These are phyloP conservation scores for Limnephilus rhombicus DNA, from an alignment of 2,888 invertebrate genomes.

Conservation along the genomic window DNA sequence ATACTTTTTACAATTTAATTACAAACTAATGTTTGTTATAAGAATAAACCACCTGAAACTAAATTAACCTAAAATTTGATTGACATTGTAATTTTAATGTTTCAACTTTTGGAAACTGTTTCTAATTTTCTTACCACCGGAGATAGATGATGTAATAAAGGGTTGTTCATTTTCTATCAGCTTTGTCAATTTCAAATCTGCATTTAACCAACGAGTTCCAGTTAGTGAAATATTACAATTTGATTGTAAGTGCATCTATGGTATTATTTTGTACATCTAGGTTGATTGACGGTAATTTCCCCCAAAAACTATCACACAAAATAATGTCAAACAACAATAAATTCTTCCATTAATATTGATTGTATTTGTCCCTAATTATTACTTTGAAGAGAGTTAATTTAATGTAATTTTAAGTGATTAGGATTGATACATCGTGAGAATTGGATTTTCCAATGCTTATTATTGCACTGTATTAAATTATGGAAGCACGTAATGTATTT, in stretches of 20 bases:
- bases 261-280: neutral
- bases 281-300: neutral
- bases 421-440: constrained; percentile 13
- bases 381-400: neutral
- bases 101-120: neutral
- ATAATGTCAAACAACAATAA: constrained; percentile 8
- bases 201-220: neutral
- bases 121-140: neutral
- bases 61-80: neutral
- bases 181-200: neutral
- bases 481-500: constrained; percentile 14
- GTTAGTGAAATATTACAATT: neutral
- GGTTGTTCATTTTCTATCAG: neutral
- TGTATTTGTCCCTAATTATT: constrained; percentile 14
- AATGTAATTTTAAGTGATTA: constrained; percentile 30
- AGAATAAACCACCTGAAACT: neutral
- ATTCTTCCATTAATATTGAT: constrained; percentile 13
- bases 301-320: neutral
- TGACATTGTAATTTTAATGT: neutral
- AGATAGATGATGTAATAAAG: neutral
- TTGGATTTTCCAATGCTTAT: constrained; percentile 16
- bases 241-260: neutral
- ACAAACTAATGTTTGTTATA: neutral
- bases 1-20: neutral
- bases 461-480: constrained; percentile 28